A percentile compares a stretch with the other conserved stretches of the same genome.
Evolutionary conservation across 2,113 vertebrate genomes (phyloP).

Genomic region (Melanotaenia duboulayi): DNA sequence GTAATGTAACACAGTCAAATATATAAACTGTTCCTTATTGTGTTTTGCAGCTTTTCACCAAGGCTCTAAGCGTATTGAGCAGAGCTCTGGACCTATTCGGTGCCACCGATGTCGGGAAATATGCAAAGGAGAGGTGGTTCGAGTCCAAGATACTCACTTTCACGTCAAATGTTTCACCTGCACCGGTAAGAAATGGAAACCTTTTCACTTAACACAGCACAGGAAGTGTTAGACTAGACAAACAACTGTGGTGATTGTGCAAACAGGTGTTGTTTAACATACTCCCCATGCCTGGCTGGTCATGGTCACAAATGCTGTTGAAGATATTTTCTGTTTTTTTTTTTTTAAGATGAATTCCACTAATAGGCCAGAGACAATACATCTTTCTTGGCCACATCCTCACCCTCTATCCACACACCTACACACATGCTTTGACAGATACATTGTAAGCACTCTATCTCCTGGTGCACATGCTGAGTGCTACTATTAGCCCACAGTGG

Average conservation of each 20-base stretch:
- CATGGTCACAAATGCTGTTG: not conserved
- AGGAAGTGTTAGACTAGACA: not conserved
- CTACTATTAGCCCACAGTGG: slow-evolving; percentile 57
- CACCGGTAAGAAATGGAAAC: slow-evolving; percentile 86
- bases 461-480: slow-evolving; percentile 51
- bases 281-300: not conserved
- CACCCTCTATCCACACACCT: slow-evolving; percentile 10
- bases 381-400: slow-evolving; percentile 19
- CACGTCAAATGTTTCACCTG: slow-evolving; percentile 99
- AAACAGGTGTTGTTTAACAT: not conserved
- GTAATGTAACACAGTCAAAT: not conserved
- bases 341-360: slow-evolving; percentile 11
- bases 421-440: slow-evolving; percentile 29
- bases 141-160: slow-evolving; percentile 96
- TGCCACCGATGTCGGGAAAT: slow-evolving; percentile 94
- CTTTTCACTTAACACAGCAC: not conserved
- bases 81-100: slow-evolving; percentile 87
- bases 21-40: slow-evolving; percentile 28
- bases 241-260: slow-evolving; percentile 7
- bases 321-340: not conserved
- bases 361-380: slow-evolving; percentile 3
- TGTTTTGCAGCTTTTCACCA: slow-evolving; percentile 83
- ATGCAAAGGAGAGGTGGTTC: slow-evolving; percentile 98
- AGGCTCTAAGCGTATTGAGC: slow-evolving; percentile 82
- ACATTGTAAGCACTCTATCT: slow-evolving; percentile 28